A percentile compares a stretch with the other conserved stretches of the same genome.
phyloP scores from a whole-genome alignment of 2,888 invertebrate species.

The Meteorus colon region DNA sequence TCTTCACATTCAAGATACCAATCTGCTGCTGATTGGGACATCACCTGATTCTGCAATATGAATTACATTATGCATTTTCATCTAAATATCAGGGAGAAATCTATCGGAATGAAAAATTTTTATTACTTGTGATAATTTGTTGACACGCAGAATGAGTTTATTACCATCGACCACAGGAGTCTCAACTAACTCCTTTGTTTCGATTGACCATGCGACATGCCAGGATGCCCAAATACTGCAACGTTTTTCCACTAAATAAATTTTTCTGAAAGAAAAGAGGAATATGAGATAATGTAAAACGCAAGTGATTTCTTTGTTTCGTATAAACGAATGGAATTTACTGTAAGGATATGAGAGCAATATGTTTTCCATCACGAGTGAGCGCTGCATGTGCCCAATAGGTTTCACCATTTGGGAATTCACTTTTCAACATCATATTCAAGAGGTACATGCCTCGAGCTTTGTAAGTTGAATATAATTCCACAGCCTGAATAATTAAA shows the following conservation, averaged over 20 bases:
- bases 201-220: slow-evolving; percentile 85
- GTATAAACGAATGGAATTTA: slow-evolving; percentile 68
- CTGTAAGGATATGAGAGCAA: slow-evolving; percentile 82
- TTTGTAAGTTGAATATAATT: slow-evolving; percentile 82
- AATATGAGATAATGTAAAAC: not conserved
- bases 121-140: slow-evolving; percentile 73
- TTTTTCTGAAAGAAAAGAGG: slow-evolving; percentile 75
- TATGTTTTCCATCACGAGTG: slow-evolving; percentile 78
- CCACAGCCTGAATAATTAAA: slow-evolving; percentile 77
- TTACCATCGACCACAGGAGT: slow-evolving; percentile 78
- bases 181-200: slow-evolving; percentile 82
- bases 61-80: slow-evolving; percentile 27
- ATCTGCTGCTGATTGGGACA: slow-evolving; percentile 79
- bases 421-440: slow-evolving; percentile 78
- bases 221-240: slow-evolving; percentile 80
- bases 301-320: slow-evolving; percentile 11
- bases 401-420: slow-evolving; percentile 79
- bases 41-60: slow-evolving; percentile 74
- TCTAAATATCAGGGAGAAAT: not conserved
- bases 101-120: slow-evolving; percentile 15
- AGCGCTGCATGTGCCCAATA: slow-evolving; percentile 83
- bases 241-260: slow-evolving; percentile 83
- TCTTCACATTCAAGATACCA: slow-evolving; percentile 80
- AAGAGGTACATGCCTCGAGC: slow-evolving; percentile 82
- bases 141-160: slow-evolving; percentile 81